A percentile compares a stretch with the other conserved stretches of the same genome.
Conservation (phyloP, 2,797 vertebrate genomes). For the Etheostoma nigrum region DNA sequence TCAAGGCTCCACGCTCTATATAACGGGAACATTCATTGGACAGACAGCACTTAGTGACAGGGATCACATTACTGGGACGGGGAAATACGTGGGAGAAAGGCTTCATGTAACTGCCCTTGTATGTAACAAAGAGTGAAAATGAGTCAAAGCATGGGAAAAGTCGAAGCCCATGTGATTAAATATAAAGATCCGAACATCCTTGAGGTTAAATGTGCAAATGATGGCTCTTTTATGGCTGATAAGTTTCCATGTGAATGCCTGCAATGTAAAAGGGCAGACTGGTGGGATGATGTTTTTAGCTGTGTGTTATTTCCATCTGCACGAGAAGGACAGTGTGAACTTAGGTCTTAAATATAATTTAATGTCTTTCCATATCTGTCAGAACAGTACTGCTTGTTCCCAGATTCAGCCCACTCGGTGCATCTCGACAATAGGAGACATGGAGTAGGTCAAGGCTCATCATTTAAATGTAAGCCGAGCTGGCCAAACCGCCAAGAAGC, state of each 20-base stretch:
- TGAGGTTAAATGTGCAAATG: neutral
- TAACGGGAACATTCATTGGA: conserved; percentile 64
- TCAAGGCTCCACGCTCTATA: conserved; percentile 65
- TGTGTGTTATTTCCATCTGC: conserved; percentile 34
- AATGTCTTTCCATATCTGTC: conserved; percentile 46
- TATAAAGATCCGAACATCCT: neutral
- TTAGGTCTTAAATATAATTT: conserved; percentile 18
- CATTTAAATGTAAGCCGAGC: conserved; percentile 45
- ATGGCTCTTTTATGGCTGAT: neutral
- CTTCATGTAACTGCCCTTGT: conserved; percentile 31
- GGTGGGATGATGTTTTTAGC: conserved; percentile 36
- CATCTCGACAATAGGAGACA: conserved; percentile 39
- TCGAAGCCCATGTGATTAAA: conserved; percentile 6
- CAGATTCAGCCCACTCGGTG: conserved; percentile 21
- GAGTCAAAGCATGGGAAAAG: conserved; percentile 28
- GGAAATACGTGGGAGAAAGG: conserved; percentile 20
- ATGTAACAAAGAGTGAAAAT: conserved; percentile 24
- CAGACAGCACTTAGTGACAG: conserved; percentile 54
- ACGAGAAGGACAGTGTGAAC: conserved; percentile 20
- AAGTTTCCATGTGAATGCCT: conserved; percentile 8
- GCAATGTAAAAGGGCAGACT: neutral
- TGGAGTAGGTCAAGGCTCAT: conserved; percentile 60
- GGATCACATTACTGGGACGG: conserved; percentile 62
- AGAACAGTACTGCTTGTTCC: conserved; percentile 38
- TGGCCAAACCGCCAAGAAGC: conserved; percentile 26